Percentiles rank a stretch among this genome's conserved stretches.
Conservation (phyloP, 2,113 vertebrate genomes). For the Machaerirhynchus nigripectus region DNA sequence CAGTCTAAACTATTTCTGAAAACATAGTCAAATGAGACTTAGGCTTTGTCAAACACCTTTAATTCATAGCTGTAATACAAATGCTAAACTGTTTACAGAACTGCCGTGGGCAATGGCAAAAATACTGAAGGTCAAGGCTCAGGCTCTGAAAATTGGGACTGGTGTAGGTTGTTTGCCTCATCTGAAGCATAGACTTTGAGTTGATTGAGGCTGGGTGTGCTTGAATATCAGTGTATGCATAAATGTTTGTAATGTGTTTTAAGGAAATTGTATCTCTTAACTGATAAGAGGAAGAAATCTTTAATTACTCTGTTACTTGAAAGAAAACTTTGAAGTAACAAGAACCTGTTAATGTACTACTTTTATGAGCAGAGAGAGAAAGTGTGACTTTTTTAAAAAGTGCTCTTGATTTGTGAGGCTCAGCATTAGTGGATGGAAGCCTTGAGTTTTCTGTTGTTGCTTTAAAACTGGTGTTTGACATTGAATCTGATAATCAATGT, state of each 20-base stretch:
- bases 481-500: not conserved
- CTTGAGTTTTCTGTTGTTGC: not conserved
- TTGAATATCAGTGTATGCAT: not conserved
- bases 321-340: not conserved
- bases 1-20: not conserved
- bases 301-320: not conserved
- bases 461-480: not conserved
- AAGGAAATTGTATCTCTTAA: not conserved
- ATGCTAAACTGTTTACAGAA: not conserved
- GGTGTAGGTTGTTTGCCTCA: fast-evolving
- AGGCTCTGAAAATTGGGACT: not conserved
- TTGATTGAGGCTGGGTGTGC: not conserved
- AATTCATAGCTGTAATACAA: not conserved
- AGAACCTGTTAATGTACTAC: not conserved
- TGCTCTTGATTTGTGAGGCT: not conserved
- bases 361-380: not conserved
- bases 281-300: not conserved
- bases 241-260: not conserved
- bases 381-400: fast-evolving
- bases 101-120: not conserved
- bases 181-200: not conserved
- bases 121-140: not conserved
- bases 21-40: not conserved
- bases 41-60: not conserved
- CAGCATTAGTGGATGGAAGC: not conserved